Percentiles rank a stretch among this genome's conserved stretches.
These are phyloP conservation scores for Drosophila neonasuta DNA, from an alignment of 2,888 invertebrate genomes.

Conservation along the genomic window DNA sequence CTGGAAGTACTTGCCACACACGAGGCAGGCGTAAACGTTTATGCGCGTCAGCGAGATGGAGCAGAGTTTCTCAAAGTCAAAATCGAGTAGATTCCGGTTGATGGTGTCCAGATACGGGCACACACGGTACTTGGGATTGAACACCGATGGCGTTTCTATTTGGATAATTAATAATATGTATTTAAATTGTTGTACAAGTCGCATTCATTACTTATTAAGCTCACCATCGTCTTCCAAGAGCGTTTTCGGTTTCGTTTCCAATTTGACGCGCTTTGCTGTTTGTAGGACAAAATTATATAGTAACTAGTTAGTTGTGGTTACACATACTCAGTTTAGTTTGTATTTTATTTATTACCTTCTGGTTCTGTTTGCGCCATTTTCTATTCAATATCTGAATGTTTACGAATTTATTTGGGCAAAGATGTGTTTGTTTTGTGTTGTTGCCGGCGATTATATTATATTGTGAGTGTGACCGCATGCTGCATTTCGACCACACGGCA, in stretches of 20 bases:
- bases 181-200: background rate
- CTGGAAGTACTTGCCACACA: slow-evolving; percentile 99
- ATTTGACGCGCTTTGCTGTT: slow-evolving; percentile 58
- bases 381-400: slow-evolving; percentile 17
- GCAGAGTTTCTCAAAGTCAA: slow-evolving; percentile 99
- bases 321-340: background rate
- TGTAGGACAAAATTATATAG: background rate
- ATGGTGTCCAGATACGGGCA: slow-evolving; percentile 99
- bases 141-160: slow-evolving; percentile 81
- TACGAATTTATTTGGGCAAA: slow-evolving; percentile 38
- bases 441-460: slow-evolving; percentile 40
- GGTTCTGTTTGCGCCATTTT: slow-evolving; percentile 43
- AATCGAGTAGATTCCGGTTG: slow-evolving; percentile 97
- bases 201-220: background rate
- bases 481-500: background rate
- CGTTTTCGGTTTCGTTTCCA: slow-evolving; percentile 53
- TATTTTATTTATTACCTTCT: slow-evolving; percentile 22
- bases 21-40: slow-evolving; percentile 99
- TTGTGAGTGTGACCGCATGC: background rate
- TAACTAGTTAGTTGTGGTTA: no score
- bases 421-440: slow-evolving; percentile 21
- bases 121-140: slow-evolving; percentile 84
- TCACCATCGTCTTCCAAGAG: slow-evolving; percentile 63
- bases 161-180: background rate
- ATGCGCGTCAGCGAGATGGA: slow-evolving; percentile 98